phyloP scores from a whole-genome alignment of 2,888 invertebrate genomes.

The Ormyrus thymus region DNA sequence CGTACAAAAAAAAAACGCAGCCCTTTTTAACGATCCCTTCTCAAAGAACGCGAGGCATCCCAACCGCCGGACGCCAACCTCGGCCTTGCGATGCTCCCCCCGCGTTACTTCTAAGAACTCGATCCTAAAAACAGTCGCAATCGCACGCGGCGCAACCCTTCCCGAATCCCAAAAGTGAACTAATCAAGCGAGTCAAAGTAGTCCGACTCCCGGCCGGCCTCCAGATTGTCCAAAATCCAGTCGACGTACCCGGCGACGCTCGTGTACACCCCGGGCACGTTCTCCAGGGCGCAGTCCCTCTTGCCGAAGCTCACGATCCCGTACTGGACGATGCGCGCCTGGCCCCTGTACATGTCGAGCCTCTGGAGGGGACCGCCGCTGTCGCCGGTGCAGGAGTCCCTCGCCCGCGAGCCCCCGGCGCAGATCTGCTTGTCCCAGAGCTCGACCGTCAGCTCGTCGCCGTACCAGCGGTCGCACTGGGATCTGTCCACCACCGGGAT shows the following conservation, averaged over 20 bases:
- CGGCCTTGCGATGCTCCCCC: no score
- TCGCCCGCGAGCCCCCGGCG: slow-evolving; percentile 60
- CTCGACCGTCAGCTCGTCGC: slow-evolving; percentile 48
- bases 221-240: slow-evolving; percentile 63
- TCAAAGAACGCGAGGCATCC: no score
- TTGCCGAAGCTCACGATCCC: slow-evolving; percentile 66
- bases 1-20: slow-evolving; percentile 16
- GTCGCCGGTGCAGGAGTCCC: slow-evolving; percentile 65
- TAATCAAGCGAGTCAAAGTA: no score
- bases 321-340: slow-evolving; percentile 56
- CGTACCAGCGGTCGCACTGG: slow-evolving; percentile 56
- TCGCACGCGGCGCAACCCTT: no score
- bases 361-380: slow-evolving; percentile 66
- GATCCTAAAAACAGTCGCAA: no score
- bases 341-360: slow-evolving; percentile 49
- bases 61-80: no score
- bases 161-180: no score
- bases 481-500: slow-evolving; percentile 52
- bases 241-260: slow-evolving; percentile 58
- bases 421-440: slow-evolving; percentile 62
- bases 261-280: slow-evolving; percentile 62
- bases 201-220: neutral
- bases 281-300: slow-evolving; percentile 57
- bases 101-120: no score
- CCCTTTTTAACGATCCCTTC: neutral